Percentiles rank a stretch among this genome's conserved stretches.
phyloP scores from a whole-genome alignment of 2,888 invertebrate genomes.

The Drosophila helvetica region DNA sequence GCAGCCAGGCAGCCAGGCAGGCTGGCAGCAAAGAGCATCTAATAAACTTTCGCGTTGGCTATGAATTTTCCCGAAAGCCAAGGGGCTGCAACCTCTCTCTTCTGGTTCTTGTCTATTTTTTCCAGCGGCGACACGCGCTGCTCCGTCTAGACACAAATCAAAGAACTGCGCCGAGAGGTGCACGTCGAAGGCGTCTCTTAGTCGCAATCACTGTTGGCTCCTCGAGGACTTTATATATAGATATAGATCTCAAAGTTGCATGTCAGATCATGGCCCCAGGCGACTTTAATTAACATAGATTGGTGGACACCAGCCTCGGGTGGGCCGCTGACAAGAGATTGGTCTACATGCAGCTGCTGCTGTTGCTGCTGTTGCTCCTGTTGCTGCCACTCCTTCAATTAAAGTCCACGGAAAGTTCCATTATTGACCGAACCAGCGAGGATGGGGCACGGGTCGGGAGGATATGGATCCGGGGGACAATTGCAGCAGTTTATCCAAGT shows the following conservation, averaged over 20 bases:
- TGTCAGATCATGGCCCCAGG: conserved; percentile 15
- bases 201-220: conserved; percentile 29
- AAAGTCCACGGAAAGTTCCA: conserved; percentile 46
- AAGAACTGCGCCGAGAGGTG: conserved; percentile 60
- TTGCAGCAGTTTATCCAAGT: conserved; percentile 44
- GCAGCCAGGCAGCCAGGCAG: conserved; percentile 3
- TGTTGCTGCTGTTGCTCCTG: too few relatives aligned
- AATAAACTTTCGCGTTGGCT: conserved; percentile 42
- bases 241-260: conserved; percentile 18
- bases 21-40: conserved; percentile 42
- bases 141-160: conserved; percentile 67
- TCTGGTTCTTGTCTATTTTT: conserved; percentile 10
- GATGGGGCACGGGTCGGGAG: neutral
- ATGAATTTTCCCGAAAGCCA: conserved; percentile 39
- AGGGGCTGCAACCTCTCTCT: conserved; percentile 13
- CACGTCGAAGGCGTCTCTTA: conserved; percentile 20
- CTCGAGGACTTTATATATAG: neutral
- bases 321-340: conserved; percentile 17
- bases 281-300: conserved; percentile 49
- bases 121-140: conserved; percentile 34
- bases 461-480: conserved; percentile 20
- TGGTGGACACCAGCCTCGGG: neutral
- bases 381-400: conserved; percentile 42
- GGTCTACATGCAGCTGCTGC: conserved; percentile 36
- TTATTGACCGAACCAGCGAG: conserved; percentile 40